Evolutionary conservation across 2,888 invertebrate species (phyloP).

Genomic region (Dorcus hopei): DNA sequence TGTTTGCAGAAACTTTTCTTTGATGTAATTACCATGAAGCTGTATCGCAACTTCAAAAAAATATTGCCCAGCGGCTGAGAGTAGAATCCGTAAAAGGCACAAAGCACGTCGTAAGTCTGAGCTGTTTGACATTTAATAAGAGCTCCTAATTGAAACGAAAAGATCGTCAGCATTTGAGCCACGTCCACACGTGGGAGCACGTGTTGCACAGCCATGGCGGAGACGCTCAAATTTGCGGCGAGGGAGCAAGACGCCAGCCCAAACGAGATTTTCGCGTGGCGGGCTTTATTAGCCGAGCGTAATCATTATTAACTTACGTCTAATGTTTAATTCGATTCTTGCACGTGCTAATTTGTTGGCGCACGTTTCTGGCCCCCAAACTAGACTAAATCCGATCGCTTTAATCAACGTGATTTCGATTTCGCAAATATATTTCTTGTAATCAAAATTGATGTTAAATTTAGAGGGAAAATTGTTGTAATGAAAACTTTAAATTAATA

Average conservation of each 20-base stretch:
- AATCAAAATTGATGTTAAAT: too few relatives aligned
- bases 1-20: too few relatives aligned
- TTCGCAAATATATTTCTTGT: too few relatives aligned
- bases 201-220: background rate
- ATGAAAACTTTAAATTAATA: too few relatives aligned
- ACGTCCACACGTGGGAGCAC: background rate
- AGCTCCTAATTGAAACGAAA: background rate
- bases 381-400: too few relatives aligned
- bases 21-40: too few relatives aligned
- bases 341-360: constrained; percentile 2
- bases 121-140: background rate
- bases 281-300: constrained; percentile 21
- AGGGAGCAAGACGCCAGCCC: background rate
- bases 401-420: too few relatives aligned
- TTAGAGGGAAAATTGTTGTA: too few relatives aligned
- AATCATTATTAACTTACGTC: constrained; percentile 23
- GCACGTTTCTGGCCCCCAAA: background rate
- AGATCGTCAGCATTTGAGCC: background rate
- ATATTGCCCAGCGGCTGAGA: too few relatives aligned
- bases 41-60: too few relatives aligned
- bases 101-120: too few relatives aligned
- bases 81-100: too few relatives aligned
- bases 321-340: constrained; percentile 19
- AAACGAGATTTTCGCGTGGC: constrained; percentile 25
- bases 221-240: background rate